These are phyloP conservation scores for Prosopocoilus inquinatus DNA, from an alignment of 2,888 invertebrate species.

Conservation along the genomic window DNA sequence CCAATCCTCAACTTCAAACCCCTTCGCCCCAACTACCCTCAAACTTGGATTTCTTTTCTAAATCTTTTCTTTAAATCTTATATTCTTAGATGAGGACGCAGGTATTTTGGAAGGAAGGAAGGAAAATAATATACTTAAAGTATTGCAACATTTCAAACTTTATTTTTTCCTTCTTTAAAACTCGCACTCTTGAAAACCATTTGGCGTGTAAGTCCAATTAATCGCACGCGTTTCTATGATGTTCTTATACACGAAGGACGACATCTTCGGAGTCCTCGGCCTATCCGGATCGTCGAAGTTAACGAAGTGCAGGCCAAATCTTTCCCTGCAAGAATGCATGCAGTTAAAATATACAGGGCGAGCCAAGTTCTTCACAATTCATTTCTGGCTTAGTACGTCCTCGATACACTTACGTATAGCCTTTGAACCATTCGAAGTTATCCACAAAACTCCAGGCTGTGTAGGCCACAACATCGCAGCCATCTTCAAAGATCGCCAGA, in stretches of 20 bases:
- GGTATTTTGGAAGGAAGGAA: too few species aligned
- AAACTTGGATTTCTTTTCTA: too few species aligned
- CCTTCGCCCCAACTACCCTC: too few species aligned
- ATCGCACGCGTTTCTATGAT: slow-evolving; percentile 48
- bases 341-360: not conserved
- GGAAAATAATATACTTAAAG: too few species aligned
- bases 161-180: not conserved
- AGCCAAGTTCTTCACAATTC: too few species aligned
- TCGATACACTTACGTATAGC: slow-evolving; percentile 50
- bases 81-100: too few species aligned
- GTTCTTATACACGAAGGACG: slow-evolving; percentile 55
- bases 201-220: not conserved
- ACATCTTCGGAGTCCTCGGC: slow-evolving; percentile 61
- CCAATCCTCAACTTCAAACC: too few species aligned
- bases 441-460: slow-evolving; percentile 64
- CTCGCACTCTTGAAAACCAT: not conserved
- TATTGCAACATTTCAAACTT: too few species aligned
- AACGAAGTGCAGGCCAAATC: slow-evolving; percentile 65
- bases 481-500: slow-evolving; percentile 43
- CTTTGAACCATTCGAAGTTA: slow-evolving; percentile 60
- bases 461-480: slow-evolving; percentile 54
- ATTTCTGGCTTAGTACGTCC: not conserved
- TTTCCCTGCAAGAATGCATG: slow-evolving; percentile 46
- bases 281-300: slow-evolving; percentile 51
- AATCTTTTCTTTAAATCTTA: too few species aligned